These are phyloP conservation scores for Syritta pipiens DNA, from an alignment of 2,888 invertebrate species.

Conservation along the genomic window DNA sequence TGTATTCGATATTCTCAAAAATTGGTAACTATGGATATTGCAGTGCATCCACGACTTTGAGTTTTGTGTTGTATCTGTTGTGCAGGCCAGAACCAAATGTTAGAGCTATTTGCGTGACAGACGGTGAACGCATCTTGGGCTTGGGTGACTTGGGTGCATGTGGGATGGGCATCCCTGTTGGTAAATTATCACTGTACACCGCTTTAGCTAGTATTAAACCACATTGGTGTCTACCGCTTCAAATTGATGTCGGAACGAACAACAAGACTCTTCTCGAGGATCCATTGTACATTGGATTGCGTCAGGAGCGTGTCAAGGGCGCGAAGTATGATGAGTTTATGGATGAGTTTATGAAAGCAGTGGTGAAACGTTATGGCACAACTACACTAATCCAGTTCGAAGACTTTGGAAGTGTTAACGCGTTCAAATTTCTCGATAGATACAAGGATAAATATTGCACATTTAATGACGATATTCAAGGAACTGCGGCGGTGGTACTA, in stretches of 20 bases:
- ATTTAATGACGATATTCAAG: constrained; percentile 99
- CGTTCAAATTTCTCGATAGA: constrained; percentile 95
- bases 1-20: constrained; percentile 87
- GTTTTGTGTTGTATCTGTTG: constrained; percentile 73
- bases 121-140: constrained; percentile 98
- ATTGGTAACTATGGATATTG: constrained; percentile 76
- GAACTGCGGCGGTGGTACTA: constrained; percentile 97
- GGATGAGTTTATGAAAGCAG: constrained; percentile 98
- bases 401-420: constrained; percentile 98
- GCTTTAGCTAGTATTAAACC: constrained; percentile 98
- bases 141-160: constrained; percentile 97
- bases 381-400: constrained; percentile 94
- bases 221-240: constrained; percentile 95
- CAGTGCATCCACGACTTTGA: background rate
- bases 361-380: constrained; percentile 91
- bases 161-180: constrained; percentile 98
- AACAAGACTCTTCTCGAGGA: constrained; percentile 93
- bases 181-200: constrained; percentile 96
- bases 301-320: constrained; percentile 91
- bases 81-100: constrained; percentile 90
- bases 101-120: constrained; percentile 94
- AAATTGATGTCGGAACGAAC: constrained; percentile 96
- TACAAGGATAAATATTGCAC: constrained; percentile 96
- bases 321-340: constrained; percentile 94
- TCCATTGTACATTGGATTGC: constrained; percentile 95